Percentiles rank a stretch among this genome's conserved stretches.
Conservation (phyloP, 2,797 vertebrate species). For the Pseudocheirus occidentalis region DNA sequence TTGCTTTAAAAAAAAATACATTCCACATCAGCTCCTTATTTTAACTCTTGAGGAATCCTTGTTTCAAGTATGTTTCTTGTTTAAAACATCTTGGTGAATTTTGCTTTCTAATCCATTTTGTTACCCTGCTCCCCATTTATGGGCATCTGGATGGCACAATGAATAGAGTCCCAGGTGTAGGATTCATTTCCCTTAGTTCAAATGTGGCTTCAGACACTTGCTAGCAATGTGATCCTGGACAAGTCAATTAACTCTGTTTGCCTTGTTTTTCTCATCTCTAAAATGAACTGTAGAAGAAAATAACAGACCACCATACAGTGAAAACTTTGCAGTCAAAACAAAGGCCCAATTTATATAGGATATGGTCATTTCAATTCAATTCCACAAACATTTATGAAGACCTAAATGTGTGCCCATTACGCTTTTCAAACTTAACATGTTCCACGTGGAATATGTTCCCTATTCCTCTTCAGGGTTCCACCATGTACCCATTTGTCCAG, state of each 20-base stretch:
- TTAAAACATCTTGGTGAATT: background rate
- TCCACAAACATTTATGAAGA: background rate
- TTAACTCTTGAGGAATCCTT: background rate
- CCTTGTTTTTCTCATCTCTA: background rate
- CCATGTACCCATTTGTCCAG: background rate
- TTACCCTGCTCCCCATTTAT: background rate
- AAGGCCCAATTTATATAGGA: background rate
- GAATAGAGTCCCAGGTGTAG: background rate
- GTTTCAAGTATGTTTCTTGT: background rate
- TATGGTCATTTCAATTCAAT: background rate
- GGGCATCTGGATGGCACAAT: background rate
- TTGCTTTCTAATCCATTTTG: background rate
- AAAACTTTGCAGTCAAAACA: background rate
- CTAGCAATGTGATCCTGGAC: background rate
- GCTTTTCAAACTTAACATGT: background rate
- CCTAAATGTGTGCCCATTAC: background rate
- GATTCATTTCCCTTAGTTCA: background rate
- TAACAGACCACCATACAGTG: background rate
- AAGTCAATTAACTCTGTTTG: background rate
- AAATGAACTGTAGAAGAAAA: background rate
- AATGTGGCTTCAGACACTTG: background rate
- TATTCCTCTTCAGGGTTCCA: background rate
- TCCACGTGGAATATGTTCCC: background rate
- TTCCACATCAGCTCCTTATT: background rate
- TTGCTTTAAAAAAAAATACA: background rate